Evolutionary conservation across 2,113 vertebrate genomes (phyloP), one percentile per base, ranked within the genome.

Genomic region (Sceloporus tristichus): DNA sequence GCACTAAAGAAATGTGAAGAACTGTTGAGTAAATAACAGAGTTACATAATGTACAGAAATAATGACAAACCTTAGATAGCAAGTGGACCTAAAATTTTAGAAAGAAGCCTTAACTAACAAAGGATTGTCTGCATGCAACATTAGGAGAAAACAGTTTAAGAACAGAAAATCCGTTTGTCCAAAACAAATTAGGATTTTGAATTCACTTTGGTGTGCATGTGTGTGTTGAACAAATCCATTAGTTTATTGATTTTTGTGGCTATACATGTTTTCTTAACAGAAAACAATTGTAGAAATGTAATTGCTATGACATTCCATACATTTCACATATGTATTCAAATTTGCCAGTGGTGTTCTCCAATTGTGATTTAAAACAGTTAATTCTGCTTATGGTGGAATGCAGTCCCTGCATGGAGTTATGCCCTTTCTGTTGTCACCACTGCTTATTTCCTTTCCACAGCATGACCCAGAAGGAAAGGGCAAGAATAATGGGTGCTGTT

Each of bases 131-230:
- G 87, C 77, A 7, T 70, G 71, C 48, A 84, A 73, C 42, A 48
- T 79, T 85, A 91, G 23, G 42, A 68, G 73, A 82, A 89, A 3
- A 53, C 0, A 27, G 1, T n/a, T n/a, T 89, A 91, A 91, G 83
- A 87, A 56, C 23, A 85, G 62, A n/a, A 34, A 42, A 2, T 34
- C 19, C 53, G 48, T 79, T 91, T 77, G 59, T 42, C 34, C 54
- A 59, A 40, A 59, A 76, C 34, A 29, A 76, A 34, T 4, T 27
- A 65, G 56, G 8, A 8, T n/a, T 76, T 59, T 59, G 34, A 27
- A 21, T 38, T 25, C 23, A 62, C 19, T 66, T 65, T 65, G 11
- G 19, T 13, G 19, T 65, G 11, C 9, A 9, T 65, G 19, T 65
- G 62, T 29, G 68, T 71, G 27, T 79, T 40, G 29, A 74, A 14